phyloP scores from a whole-genome alignment of 2,797 vertebrate genomes.

The Urocyon cinereoargenteus region DNA sequence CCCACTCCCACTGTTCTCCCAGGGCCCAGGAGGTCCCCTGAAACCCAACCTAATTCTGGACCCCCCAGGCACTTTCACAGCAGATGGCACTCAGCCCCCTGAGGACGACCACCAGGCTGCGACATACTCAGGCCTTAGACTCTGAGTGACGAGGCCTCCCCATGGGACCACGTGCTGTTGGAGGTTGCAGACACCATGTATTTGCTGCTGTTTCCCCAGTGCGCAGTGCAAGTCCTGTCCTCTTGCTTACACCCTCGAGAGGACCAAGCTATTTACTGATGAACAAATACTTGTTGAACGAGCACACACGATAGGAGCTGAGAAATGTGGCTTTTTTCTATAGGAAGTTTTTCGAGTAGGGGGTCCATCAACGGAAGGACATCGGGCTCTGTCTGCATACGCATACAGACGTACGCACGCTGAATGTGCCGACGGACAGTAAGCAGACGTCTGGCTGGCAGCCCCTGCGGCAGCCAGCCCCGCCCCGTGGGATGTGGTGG shows the following conservation, averaged over 20 bases:
- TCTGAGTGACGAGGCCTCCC: neutral
- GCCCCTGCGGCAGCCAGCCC: neutral
- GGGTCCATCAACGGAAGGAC: no score
- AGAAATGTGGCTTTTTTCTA: neutral
- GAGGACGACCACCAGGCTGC: fast-evolving
- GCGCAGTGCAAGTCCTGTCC: neutral
- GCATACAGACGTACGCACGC: no score
- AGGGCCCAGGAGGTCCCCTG: fast-evolving
- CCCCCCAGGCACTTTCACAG: fast-evolving
- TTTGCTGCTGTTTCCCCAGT: no score
- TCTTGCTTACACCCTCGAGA: neutral
- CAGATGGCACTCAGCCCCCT: fast-evolving
- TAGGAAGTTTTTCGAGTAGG: neutral
- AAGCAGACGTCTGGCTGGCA: no score
- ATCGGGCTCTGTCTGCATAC: neutral
- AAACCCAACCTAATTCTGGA: no score
- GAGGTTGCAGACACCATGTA: neutral
- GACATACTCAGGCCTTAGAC: no score
- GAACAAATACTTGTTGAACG: neutral
- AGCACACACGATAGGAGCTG: neutral
- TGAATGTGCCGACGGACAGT: no score
- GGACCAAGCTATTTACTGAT: neutral
- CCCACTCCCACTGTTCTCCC: neutral
- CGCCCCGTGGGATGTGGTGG: neutral
- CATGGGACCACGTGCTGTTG: neutral